Percentiles rank a stretch among this genome's conserved stretches.
Conservation (phyloP, 2,797 vertebrate species). For the Trematomus bernacchii region DNA sequence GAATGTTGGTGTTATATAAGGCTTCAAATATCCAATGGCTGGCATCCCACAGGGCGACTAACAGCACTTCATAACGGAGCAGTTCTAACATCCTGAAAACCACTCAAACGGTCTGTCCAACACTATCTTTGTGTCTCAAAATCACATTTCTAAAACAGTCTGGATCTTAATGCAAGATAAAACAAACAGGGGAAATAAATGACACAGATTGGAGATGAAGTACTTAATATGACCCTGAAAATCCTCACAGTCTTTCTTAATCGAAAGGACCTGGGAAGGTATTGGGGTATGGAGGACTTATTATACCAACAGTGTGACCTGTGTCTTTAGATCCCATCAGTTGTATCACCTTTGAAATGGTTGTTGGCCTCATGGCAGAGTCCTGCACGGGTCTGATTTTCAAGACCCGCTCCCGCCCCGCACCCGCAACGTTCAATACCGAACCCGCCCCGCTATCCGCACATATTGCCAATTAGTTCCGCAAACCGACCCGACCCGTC, state of each 20-base stretch:
- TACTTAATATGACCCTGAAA: neutral
- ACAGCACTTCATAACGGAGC: conserved; percentile 48
- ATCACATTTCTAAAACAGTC: neutral
- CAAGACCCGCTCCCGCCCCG: no score
- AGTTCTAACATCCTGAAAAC: conserved; percentile 35
- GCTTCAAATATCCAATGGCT: conserved; percentile 64
- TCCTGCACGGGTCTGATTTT: no score
- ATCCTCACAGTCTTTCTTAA: neutral
- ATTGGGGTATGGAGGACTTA: neutral
- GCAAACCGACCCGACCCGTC: no score
- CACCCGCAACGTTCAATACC: no score
- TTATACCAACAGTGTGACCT: neutral
- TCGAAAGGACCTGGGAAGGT: neutral
- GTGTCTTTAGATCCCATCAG: no score
- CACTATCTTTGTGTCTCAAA: neutral
- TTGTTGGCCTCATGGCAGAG: neutral
- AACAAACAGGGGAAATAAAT: neutral
- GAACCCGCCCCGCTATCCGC: no score
- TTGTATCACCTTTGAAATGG: neutral
- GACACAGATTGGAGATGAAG: neutral
- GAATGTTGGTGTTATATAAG: conserved; percentile 78
- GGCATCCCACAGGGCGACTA: conserved; percentile 60
- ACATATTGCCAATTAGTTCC: no score
- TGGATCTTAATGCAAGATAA: neutral
- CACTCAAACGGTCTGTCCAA: conserved; percentile 14